Evolutionary conservation across 2,113 vertebrate species (phyloP).

Genomic region (Cephalophus harveyi): DNA sequence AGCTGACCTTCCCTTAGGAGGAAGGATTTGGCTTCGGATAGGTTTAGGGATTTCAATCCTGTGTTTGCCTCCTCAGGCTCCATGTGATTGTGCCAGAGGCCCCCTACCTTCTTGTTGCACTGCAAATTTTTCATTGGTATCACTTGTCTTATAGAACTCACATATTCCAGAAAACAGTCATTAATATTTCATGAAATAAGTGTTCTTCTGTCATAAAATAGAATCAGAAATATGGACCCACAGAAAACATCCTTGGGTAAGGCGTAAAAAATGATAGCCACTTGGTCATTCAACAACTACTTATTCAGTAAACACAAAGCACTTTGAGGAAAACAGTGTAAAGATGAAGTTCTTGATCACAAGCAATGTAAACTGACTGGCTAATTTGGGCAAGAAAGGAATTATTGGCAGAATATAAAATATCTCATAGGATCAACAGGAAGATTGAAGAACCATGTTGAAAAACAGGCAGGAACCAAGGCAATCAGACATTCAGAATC

Average conservation of each 20-base stretch:
- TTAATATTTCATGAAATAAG: conserved; percentile 4
- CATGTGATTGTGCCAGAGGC: neutral
- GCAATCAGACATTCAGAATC: neutral
- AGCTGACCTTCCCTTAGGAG: conserved; percentile 37
- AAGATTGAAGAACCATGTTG: neutral
- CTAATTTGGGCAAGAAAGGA: conserved; percentile 34
- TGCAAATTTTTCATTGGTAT: neutral
- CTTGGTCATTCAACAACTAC: neutral
- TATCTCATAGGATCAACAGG: conserved; percentile 24
- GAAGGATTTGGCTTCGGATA: conserved; percentile 36
- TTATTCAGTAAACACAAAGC: neutral
- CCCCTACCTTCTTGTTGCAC: neutral
- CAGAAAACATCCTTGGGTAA: neutral
- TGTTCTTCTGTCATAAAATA: neutral
- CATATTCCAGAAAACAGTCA: neutral
- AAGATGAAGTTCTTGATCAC: conserved; percentile 25
- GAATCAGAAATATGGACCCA: neutral
- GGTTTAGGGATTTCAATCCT: conserved; percentile 43
- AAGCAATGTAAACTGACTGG: conserved; percentile 11
- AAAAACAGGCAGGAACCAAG: neutral
- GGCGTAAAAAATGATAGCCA: neutral
- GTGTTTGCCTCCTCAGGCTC: conserved; percentile 19
- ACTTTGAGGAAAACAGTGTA: conserved; percentile 11
- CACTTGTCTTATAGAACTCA: neutral
- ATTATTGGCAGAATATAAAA: conserved; percentile 26